These are phyloP conservation scores for Ptiloglossa arizonensis DNA, from an alignment of 1,140 invertebrate genomes.

Conservation along the genomic window DNA sequence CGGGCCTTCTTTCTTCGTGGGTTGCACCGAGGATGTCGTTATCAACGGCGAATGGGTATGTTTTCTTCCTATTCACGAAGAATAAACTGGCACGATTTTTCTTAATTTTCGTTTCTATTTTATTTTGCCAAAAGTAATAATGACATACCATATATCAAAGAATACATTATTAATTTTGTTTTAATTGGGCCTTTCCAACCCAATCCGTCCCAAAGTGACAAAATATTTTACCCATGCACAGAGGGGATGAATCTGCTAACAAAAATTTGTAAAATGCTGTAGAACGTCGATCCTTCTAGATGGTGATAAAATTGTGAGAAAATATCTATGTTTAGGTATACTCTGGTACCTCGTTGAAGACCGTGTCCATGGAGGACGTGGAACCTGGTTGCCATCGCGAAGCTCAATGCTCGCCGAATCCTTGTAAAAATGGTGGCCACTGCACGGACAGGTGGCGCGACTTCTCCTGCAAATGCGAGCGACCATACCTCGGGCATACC, in stretches of 20 bases:
- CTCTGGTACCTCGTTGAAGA: slow-evolving; percentile 69
- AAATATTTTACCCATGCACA: too few relatives aligned
- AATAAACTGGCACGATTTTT: too few relatives aligned
- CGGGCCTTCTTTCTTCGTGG: slow-evolving; percentile 89
- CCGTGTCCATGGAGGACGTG: slow-evolving; percentile 81
- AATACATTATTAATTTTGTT: too few relatives aligned
- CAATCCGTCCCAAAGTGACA: too few relatives aligned
- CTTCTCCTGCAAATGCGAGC: slow-evolving; percentile 92
- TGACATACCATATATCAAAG: too few relatives aligned
- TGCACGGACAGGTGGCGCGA: slow-evolving; percentile 95
- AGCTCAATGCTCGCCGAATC: slow-evolving; percentile 92
- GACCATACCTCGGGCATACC: slow-evolving; percentile 92
- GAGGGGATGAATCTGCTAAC: too few relatives aligned
- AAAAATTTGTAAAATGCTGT: too few relatives aligned
- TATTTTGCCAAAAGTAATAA: too few relatives aligned
- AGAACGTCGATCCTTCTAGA: background rate
- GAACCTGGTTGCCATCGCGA: slow-evolving; percentile 89
- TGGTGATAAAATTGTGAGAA: background rate
- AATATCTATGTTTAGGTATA: slow-evolving; percentile 73
- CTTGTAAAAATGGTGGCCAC: slow-evolving; percentile 91
- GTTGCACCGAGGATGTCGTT: slow-evolving; percentile 95
- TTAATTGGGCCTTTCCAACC: too few relatives aligned
- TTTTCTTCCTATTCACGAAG: too few relatives aligned
- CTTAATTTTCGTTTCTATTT: too few relatives aligned
- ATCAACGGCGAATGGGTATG: slow-evolving; percentile 91